Evolutionary conservation across 2,797 vertebrate genomes (phyloP), one percentile per base, ranked within the genome.

Genomic region (Manis javanica): DNA sequence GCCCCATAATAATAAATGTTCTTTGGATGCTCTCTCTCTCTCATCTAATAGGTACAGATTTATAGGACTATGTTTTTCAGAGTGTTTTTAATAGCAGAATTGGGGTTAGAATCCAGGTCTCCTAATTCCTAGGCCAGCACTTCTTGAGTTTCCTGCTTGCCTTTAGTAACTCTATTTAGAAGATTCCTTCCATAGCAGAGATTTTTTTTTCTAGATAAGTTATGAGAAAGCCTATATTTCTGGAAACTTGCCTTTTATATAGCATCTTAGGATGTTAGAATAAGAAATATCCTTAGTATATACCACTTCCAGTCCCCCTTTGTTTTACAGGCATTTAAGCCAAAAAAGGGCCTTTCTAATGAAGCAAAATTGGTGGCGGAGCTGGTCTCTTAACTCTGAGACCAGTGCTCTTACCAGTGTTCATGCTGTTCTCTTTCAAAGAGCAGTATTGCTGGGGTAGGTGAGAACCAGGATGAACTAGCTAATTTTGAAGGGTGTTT

Each of bases 401-500:
- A 74, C 83, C 29, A 4, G 14, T 51, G 57, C 23, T 83, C 34
- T 91, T 96, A 61, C 75, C 53, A 24, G 31, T 86, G 69, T 90
- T 71, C 57, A 31, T 63, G 46, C 42, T 57, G 14, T 74, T 46
- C 24, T 96, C 26, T 83, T 93, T 94, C 4, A 66, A 90, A 95
- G 87, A 74, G 29, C 92, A 94, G 14, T 49, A 13, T 49, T 82
- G 16, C 72, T 93, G 90, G 90, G 37, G 72, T 96, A 95, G 69
- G 57, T 91, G 68, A 93, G 83, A 90, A 49, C 55, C 69, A 74
- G 34, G 72, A 49, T 79, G 90, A 96, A 84, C 63, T 64, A 66
- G 92, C 75, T 86, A 57, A 91, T 94, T 94, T 90, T 96, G 92
- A 95, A 95, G 68, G 92, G 82, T 75, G 57, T 78, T 79, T 96